Evolutionary conservation across 2,888 invertebrate genomes (phyloP).

Genomic region (Priapulus caudatus): DNA sequence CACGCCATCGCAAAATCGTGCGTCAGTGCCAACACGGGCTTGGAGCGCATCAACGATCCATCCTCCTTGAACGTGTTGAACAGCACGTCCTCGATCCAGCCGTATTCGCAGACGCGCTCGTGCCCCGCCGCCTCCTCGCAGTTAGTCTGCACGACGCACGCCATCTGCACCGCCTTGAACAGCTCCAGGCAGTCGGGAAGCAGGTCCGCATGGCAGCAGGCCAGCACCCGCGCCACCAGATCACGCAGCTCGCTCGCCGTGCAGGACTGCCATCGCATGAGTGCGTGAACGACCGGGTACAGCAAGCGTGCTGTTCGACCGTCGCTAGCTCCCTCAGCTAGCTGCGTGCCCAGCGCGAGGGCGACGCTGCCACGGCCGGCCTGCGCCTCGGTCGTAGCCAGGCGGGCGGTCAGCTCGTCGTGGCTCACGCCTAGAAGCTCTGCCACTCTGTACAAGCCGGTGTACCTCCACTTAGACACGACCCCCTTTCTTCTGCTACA

Average conservation of each 20-base stretch:
- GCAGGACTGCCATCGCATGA: neutral
- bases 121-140: slow-evolving; percentile 27
- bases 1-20: slow-evolving; percentile 18
- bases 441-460: no score
- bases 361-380: slow-evolving; percentile 9
- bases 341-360: slow-evolving; percentile 5
- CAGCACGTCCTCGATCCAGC: slow-evolving; percentile 15
- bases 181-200: slow-evolving; percentile 22
- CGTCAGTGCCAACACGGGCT: slow-evolving; percentile 25
- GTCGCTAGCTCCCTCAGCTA: neutral
- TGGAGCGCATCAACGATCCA: slow-evolving; percentile 28
- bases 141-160: slow-evolving; percentile 22
- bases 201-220: slow-evolving; percentile 15
- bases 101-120: slow-evolving; percentile 21
- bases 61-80: slow-evolving; percentile 28
- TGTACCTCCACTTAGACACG: no score
- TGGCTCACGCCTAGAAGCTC: no score
- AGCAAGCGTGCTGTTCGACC: no score
- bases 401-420: no score
- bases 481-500: no score
- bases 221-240: slow-evolving; percentile 9
- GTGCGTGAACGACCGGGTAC: no score
- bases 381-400: no score
- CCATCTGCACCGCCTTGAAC: slow-evolving; percentile 19
- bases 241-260: slow-evolving; percentile 8